These are phyloP conservation scores for Sebastes cheni DNA, from an alignment of 2,797 vertebrate species.

Conservation along the genomic window DNA sequence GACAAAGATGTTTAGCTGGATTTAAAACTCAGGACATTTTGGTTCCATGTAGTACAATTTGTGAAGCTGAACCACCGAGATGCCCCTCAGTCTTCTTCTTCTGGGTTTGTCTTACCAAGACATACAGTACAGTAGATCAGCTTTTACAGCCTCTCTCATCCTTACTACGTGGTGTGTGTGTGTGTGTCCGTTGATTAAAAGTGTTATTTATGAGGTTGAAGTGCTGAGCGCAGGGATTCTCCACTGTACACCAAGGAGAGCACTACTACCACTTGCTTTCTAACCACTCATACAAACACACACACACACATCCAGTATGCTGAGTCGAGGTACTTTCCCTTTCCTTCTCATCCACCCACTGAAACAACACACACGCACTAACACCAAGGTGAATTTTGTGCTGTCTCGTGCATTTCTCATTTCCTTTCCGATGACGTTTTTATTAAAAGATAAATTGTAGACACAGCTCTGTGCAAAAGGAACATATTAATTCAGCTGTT, in stretches of 20 bases:
- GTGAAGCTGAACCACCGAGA: neutral
- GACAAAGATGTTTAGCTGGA: constrained; percentile 1
- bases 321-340: constrained; percentile 28
- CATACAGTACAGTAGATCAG: constrained; percentile 10
- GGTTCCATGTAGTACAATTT: neutral
- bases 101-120: constrained; percentile 1
- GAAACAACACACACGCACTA: neutral
- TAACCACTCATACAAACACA: neutral
- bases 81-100: neutral
- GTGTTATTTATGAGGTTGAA: constrained; percentile 57
- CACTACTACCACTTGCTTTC: neutral
- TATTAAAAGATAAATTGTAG: constrained; percentile 69
- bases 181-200: constrained; percentile 57
- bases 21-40: neutral
- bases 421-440: constrained; percentile 60
- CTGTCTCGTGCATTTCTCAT: constrained; percentile 50
- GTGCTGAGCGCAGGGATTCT: constrained; percentile 60
- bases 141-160: constrained; percentile 22
- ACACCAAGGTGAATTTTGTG: constrained; percentile 41
- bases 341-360: neutral
- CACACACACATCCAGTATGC: constrained; percentile 10
- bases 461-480: constrained; percentile 50
- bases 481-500: constrained; percentile 69
- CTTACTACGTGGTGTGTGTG: neutral
- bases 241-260: constrained; percentile 26